Evolutionary conservation across 2,888 invertebrate species (phyloP).

Genomic region (Tachina fera): DNA sequence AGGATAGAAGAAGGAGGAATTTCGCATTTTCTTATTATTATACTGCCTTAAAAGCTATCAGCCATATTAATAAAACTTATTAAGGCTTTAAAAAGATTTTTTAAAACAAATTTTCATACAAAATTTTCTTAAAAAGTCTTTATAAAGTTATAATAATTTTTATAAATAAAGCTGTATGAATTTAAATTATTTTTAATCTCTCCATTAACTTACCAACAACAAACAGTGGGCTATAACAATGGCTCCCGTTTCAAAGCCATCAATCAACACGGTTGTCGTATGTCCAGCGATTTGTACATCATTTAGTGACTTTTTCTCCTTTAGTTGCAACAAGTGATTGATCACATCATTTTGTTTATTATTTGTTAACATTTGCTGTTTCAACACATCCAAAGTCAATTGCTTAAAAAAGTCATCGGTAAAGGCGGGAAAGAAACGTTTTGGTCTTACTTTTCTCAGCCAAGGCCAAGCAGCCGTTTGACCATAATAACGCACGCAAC

Average conservation of each 20-base stretch:
- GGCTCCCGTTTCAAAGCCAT: constrained; percentile 78
- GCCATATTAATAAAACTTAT: too few relatives aligned
- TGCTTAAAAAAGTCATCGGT: constrained; percentile 68
- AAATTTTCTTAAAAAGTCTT: too few relatives aligned
- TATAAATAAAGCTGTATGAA: too few relatives aligned
- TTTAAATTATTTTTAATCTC: not conserved
- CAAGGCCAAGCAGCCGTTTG: constrained; percentile 74
- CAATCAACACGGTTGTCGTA: constrained; percentile 77
- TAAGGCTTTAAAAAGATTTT: too few relatives aligned
- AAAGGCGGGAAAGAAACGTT: constrained; percentile 73
- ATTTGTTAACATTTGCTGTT: constrained; percentile 61
- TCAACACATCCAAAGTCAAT: constrained; percentile 72
- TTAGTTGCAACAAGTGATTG: constrained; percentile 76
- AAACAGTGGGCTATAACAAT: constrained; percentile 75
- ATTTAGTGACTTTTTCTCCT: constrained; percentile 74
- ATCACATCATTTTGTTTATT: constrained; percentile 74
- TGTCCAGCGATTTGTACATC: constrained; percentile 76
- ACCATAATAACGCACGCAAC: constrained; percentile 72
- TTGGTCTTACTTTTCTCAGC: constrained; percentile 71
- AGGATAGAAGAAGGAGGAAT: not conserved
- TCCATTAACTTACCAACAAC: constrained; percentile 73
- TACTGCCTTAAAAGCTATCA: constrained; percentile 4
- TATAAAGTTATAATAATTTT: too few relatives aligned
- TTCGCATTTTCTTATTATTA: not conserved
- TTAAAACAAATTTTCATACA: too few relatives aligned